Percentiles rank a stretch among this genome's conserved stretches.
phyloP scores from a whole-genome alignment of 2,888 invertebrate species.

The Volucella bombylans region DNA sequence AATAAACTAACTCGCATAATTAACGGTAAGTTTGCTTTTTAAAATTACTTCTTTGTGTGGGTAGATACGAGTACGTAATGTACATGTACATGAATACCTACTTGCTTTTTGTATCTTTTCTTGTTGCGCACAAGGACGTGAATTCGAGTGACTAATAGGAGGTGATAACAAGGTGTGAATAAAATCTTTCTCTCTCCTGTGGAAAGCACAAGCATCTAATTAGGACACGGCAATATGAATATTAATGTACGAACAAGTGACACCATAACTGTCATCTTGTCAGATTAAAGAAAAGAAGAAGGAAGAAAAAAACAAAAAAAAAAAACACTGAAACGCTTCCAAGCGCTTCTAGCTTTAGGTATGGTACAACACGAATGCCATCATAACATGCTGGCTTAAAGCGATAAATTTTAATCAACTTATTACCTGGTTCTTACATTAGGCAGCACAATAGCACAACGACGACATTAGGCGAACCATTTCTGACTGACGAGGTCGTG shows the following conservation, averaged over 20 bases:
- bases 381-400: background rate
- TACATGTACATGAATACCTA: background rate
- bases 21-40: slow-evolving; percentile 85
- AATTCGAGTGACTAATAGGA: slow-evolving; percentile 70
- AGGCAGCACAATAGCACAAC: background rate
- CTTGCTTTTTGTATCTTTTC: background rate
- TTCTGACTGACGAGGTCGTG: slow-evolving; percentile 17
- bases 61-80: background rate
- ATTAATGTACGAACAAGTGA: slow-evolving; percentile 36
- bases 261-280: slow-evolving; percentile 35
- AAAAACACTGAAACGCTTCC: slow-evolving; percentile 1
- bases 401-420: slow-evolving; percentile 36
- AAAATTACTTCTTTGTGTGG: slow-evolving; percentile 5
- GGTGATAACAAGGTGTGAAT: slow-evolving; percentile 58
- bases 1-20: slow-evolving; percentile 89
- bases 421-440: slow-evolving; percentile 42
- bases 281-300: slow-evolving; percentile 23
- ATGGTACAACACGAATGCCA: too few species aligned
- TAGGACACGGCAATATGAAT: slow-evolving; percentile 50
- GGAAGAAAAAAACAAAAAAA: background rate
- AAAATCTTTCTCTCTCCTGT: slow-evolving; percentile 37
- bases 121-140: slow-evolving; percentile 52
- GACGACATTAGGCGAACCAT: background rate
- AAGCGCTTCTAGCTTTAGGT: background rate
- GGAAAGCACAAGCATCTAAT: slow-evolving; percentile 43